phyloP scores from a whole-genome alignment of 2,113 vertebrate species.

The Campylorhamphus procurvoides region DNA sequence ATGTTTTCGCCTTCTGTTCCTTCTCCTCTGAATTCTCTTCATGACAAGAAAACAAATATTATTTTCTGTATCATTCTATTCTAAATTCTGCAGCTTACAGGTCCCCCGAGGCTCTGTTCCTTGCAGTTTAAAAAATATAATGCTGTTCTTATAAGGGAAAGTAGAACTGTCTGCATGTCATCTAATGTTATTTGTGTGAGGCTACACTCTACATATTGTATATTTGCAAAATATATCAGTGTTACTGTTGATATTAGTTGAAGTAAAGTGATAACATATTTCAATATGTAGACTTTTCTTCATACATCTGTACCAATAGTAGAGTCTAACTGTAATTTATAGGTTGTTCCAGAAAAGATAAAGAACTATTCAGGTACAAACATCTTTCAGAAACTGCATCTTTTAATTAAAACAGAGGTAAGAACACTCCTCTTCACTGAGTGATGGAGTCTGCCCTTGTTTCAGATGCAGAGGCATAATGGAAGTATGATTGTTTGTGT shows the following conservation, averaged over 20 bases:
- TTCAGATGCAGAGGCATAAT: not conserved
- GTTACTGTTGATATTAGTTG: conserved; percentile 87
- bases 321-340: conserved; percentile 78
- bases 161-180: conserved; percentile 85
- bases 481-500: not conserved
- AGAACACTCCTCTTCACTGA: conserved; percentile 17
- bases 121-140: conserved; percentile 71
- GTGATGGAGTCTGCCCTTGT: not conserved
- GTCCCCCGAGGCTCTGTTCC: conserved; percentile 75
- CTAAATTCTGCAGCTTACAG: conserved; percentile 50
- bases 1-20: conserved; percentile 67
- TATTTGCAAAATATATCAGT: conserved; percentile 89
- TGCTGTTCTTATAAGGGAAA: conserved; percentile 65
- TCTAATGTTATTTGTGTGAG: conserved; percentile 76
- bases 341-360: conserved; percentile 84
- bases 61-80: conserved; percentile 9
- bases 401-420: not conserved
- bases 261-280: conserved; percentile 90
- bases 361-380: conserved; percentile 47
- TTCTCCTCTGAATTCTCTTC: conserved; percentile 55
- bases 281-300: conserved; percentile 81
- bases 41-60: conserved; percentile 21
- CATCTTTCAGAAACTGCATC: conserved; percentile 18
- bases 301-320: conserved; percentile 78
- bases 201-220: conserved; percentile 86